These are phyloP conservation scores for Phyllotis vaccarum DNA, from an alignment of 2,797 vertebrate genomes.

Conservation along the genomic window DNA sequence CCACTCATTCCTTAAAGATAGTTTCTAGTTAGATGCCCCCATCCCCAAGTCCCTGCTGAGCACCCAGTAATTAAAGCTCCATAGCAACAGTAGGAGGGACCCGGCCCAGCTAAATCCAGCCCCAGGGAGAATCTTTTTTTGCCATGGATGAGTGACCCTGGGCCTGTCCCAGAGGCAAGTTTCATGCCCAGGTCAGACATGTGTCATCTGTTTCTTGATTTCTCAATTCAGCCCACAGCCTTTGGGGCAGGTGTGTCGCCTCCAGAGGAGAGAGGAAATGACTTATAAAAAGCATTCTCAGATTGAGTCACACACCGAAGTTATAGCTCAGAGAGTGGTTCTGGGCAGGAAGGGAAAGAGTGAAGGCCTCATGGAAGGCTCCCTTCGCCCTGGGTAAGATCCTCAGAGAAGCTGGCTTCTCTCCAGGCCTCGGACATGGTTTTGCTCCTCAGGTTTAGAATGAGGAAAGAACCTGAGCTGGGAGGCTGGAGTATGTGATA, in stretches of 20 bases:
- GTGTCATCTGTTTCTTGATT: constrained; percentile 53
- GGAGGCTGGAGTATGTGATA: not conserved
- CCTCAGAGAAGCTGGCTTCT: not conserved
- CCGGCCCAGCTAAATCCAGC: not conserved
- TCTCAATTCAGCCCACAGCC: constrained; percentile 71
- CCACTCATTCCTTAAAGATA: not conserved
- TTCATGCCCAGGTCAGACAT: not conserved
- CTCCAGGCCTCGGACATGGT: not conserved
- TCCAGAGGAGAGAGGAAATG: constrained; percentile 76
- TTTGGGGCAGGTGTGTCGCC: constrained; percentile 26
- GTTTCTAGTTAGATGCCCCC: not conserved
- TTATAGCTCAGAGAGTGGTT: constrained; percentile 57
- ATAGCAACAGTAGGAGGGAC: not conserved
- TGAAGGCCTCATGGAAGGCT: not conserved
- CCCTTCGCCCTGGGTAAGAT: not conserved
- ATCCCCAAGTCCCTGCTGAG: not conserved
- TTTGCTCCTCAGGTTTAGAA: not conserved
- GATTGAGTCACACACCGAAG: constrained; percentile 74
- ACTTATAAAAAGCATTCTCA: constrained; percentile 78
- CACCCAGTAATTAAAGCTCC: not conserved
- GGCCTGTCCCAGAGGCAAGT: not conserved
- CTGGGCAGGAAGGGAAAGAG: constrained; percentile 8
- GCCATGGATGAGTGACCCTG: not conserved
- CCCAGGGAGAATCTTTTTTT: not conserved
- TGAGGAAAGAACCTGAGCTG: too few relatives aligned